Conservation (phyloP, 1,140 invertebrate species). For the Scaptomyza hsui region DNA sequence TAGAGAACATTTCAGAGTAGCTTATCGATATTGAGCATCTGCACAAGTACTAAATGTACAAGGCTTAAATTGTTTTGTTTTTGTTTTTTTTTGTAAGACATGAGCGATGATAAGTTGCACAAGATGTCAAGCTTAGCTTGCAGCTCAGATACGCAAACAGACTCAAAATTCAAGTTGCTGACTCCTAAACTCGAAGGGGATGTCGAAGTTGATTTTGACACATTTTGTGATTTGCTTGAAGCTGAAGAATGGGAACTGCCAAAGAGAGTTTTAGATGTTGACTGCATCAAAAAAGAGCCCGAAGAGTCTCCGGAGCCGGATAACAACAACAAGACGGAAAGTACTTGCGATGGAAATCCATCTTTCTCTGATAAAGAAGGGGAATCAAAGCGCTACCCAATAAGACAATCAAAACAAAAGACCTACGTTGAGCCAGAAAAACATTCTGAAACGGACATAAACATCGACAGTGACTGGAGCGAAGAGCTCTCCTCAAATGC, state of each 20-base stretch:
- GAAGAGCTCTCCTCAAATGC: no score
- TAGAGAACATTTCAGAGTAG: no score
- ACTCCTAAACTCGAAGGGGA: conserved; percentile 6
- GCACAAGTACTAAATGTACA: no score
- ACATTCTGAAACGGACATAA: neutral
- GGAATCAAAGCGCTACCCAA: neutral
- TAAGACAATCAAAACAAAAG: neutral
- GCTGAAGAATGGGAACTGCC: conserved; percentile 22
- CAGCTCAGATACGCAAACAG: conserved; percentile 11
- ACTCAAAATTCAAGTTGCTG: conserved; percentile 15
- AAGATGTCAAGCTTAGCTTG: conserved; percentile 14
- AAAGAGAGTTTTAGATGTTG: neutral
- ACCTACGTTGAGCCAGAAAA: neutral
- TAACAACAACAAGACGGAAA: neutral
- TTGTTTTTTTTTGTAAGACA: neutral
- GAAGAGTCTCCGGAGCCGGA: neutral
- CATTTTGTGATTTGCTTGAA: conserved; percentile 16
- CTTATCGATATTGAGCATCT: conserved; percentile 8
- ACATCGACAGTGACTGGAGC: neutral
- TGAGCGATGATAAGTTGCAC: conserved; percentile 13
- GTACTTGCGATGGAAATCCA: neutral
- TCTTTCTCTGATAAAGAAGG: neutral
- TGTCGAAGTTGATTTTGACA: conserved; percentile 17
- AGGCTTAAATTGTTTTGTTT: no score
- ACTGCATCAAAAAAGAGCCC: conserved; percentile 8